phyloP scores from a whole-genome alignment of 2,113 vertebrate genomes.

The Varanus salvator region DNA sequence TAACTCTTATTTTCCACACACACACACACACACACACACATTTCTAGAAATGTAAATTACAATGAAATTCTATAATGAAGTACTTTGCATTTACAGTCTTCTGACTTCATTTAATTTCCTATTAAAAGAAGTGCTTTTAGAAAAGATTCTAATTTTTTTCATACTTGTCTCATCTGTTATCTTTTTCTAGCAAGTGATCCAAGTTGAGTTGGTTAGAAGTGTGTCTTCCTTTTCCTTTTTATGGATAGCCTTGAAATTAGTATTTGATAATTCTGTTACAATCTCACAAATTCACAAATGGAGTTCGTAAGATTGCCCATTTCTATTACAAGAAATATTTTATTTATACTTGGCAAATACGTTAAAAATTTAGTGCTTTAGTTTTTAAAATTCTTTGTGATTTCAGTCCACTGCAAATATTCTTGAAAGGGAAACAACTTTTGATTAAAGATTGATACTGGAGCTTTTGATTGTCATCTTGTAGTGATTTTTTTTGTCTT shows the following conservation, averaged over 20 bases:
- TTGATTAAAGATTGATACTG: too few species aligned
- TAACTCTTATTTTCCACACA: background rate
- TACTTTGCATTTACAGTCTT: background rate
- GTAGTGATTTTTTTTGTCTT: too few species aligned
- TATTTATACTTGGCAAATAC: too few species aligned
- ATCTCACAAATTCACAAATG: background rate
- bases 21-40: background rate
- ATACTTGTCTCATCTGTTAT: background rate
- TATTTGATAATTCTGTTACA: background rate
- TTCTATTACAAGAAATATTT: background rate
- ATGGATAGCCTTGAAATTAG: background rate
- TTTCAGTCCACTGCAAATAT: too few species aligned
- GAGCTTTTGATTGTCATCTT: too few species aligned
- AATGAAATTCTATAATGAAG: constrained; percentile 16
- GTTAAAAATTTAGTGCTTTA: too few species aligned
- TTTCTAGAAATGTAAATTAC: background rate
- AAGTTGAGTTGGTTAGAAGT: background rate
- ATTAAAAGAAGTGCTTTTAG: background rate
- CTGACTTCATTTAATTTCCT: background rate
- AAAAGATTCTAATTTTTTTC: background rate
- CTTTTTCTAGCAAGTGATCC: background rate
- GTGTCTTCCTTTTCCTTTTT: background rate
- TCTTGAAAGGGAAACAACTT: too few species aligned
- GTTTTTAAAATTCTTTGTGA: too few species aligned
- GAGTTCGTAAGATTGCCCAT: background rate